These are phyloP conservation scores for Anguilla obscura DNA, from an alignment of 2,797 vertebrate species.

Conservation along the genomic window DNA sequence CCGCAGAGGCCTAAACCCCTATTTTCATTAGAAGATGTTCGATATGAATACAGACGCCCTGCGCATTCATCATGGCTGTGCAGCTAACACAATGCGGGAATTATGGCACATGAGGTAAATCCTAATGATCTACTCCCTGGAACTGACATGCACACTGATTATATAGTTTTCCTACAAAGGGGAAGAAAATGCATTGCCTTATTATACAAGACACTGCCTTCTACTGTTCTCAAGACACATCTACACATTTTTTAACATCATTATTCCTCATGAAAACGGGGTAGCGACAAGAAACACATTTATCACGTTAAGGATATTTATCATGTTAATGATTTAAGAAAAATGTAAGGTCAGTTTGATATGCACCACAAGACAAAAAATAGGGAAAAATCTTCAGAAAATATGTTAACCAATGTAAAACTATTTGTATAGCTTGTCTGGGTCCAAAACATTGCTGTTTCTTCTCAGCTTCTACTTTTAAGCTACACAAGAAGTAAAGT, in stretches of 20 bases:
- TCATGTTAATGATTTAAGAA: constrained; percentile 1
- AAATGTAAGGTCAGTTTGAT: not conserved
- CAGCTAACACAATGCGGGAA: constrained; percentile 13
- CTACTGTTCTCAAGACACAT: not conserved
- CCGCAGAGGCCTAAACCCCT: not conserved
- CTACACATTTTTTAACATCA: not conserved
- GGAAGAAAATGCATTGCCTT: not conserved
- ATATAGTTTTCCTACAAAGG: not conserved
- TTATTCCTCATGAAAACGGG: not conserved
- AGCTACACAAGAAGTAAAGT: not conserved
- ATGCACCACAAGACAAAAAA: not conserved
- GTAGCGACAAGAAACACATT: not conserved
- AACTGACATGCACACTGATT: constrained; percentile 2
- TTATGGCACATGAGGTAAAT: not conserved
- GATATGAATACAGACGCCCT: not conserved
- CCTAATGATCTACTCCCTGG: not conserved
- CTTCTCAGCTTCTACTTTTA: not conserved
- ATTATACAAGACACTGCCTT: not conserved
- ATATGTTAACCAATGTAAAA: not conserved
- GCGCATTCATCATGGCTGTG: constrained; percentile 12
- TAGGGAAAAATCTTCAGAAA: not conserved
- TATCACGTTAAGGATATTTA: not conserved
- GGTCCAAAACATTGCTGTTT: not conserved
- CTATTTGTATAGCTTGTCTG: not conserved
- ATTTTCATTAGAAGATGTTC: not conserved